Conservation (phyloP, 2,797 vertebrate species). For the Sebastolobus alascanus region DNA sequence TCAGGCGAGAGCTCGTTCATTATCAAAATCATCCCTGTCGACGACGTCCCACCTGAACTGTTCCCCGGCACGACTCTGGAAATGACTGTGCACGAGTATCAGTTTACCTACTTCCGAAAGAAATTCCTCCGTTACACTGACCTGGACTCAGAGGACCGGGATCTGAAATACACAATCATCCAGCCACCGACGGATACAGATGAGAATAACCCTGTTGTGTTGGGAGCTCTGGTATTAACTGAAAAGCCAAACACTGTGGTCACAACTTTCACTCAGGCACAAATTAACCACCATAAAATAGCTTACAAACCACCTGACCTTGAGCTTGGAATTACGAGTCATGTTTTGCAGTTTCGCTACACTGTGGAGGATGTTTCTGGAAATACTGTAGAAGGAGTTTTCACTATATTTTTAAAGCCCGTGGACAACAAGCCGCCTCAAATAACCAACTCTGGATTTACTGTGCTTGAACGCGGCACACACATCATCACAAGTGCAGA, state of each 20-base stretch:
- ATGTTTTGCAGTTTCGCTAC: constrained; percentile 92
- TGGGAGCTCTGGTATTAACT: constrained; percentile 91
- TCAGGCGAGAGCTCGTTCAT: constrained; percentile 90
- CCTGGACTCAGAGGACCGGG: constrained; percentile 94
- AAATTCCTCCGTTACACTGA: constrained; percentile 95
- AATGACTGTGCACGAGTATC: constrained; percentile 94
- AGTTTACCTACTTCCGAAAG: constrained; percentile 90
- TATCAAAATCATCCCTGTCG: constrained; percentile 91
- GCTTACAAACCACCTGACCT: constrained; percentile 92
- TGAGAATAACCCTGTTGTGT: constrained; percentile 87
- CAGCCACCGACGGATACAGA: constrained; percentile 92
- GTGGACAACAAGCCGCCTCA: constrained; percentile 95
- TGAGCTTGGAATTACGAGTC: constrained; percentile 94
- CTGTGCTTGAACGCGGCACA: constrained; percentile 87
- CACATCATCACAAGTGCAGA: constrained; percentile 88
- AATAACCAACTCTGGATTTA: constrained; percentile 95
- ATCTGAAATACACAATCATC: constrained; percentile 91
- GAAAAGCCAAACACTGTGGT: constrained; percentile 89
- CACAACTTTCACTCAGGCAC: constrained; percentile 94
- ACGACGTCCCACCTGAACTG: constrained; percentile 92
- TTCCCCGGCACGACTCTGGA: constrained; percentile 89
- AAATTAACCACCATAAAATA: constrained; percentile 98
- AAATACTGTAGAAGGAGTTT: constrained; percentile 87
- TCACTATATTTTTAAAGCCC: constrained; percentile 93
- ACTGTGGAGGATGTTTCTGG: constrained; percentile 91